Percentiles rank a stretch among this genome's conserved stretches.
Conservation (phyloP, 2,113 vertebrate species). For the Strix aluco region DNA sequence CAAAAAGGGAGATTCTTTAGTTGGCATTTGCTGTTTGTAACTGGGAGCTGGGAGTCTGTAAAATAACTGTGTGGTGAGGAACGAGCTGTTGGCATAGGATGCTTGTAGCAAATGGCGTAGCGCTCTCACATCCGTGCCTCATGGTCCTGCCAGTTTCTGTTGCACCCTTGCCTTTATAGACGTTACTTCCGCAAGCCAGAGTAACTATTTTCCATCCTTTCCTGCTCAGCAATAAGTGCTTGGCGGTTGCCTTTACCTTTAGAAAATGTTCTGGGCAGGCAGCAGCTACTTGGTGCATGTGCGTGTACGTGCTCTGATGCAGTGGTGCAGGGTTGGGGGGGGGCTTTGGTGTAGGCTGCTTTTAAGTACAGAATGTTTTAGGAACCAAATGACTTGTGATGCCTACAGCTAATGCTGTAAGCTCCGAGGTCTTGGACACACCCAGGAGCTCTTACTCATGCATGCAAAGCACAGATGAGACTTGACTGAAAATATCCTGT, state of each 20-base stretch:
- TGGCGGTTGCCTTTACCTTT: background rate
- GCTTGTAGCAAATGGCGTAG: background rate
- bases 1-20: background rate
- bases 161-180: background rate
- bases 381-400: conserved; percentile 15
- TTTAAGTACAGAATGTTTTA: background rate
- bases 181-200: background rate
- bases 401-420: conserved; percentile 20
- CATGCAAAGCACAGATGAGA: background rate
- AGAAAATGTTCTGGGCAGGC: background rate
- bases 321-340: background rate
- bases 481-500: background rate
- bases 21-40: background rate
- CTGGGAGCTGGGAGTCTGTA: conserved; percentile 22
- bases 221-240: background rate
- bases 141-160: background rate
- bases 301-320: background rate
- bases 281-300: background rate
- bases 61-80: conserved; percentile 1
- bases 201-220: background rate
- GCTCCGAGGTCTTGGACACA: conserved; percentile 34
- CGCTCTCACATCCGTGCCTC: background rate
- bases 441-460: conserved; percentile 44
- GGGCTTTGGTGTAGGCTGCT: background rate
- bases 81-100: conserved; percentile 24